Evolutionary conservation across 2,888 invertebrate species (phyloP), one percentile per base, ranked within the genome.

Genomic region (Tuta absoluta): DNA sequence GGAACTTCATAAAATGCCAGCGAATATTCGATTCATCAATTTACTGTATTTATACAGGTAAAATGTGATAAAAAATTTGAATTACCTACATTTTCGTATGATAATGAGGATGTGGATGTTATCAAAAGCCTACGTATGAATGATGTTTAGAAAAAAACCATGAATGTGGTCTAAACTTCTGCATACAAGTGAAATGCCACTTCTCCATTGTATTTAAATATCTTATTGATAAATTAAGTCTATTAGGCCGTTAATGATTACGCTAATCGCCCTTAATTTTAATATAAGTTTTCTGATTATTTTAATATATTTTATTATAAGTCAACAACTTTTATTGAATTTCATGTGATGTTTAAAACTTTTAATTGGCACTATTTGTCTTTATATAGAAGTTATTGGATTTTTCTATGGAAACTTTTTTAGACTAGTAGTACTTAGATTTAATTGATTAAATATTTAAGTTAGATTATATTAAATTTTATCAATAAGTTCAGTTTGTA

Each of bases 221-320:
- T 14, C 57, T 57, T 49, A 49, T 49, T n/a, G 33, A n/a, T 56
- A 56, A 1, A 56, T 56, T 56, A 56, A 56, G 56, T 56, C 56
- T 56, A 56, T 56, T 56, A 56, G 56, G 56, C 56, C 56, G 56
- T 33, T 28, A 56, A 56, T 24, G 14, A 28, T 56, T 33, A 56
- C 23, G 56, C 56, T 56, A 56, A 7, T 56, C 56, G 56, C 23
- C 56, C 11, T 12, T 19, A 28, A 24, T 28, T 24, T 56, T 28
- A 10, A 19, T 56, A n/a, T n/a, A n/a, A n/a, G n/a, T n/a, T n/a
- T n/a, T n/a, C n/a, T n/a, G n/a, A n/a, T n/a, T n/a, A 7, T 24
- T n/a, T 2, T 24, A n/a, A 28, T 56, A 56, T 12, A 41, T n/a
- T 28, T 56, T 17, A 3, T 7, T 24, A 12, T 33, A 1, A 14